Base-by-base conservation (phyloP, 2,113 vertebrate species). In the Lepisosteus osseus region DNA sequence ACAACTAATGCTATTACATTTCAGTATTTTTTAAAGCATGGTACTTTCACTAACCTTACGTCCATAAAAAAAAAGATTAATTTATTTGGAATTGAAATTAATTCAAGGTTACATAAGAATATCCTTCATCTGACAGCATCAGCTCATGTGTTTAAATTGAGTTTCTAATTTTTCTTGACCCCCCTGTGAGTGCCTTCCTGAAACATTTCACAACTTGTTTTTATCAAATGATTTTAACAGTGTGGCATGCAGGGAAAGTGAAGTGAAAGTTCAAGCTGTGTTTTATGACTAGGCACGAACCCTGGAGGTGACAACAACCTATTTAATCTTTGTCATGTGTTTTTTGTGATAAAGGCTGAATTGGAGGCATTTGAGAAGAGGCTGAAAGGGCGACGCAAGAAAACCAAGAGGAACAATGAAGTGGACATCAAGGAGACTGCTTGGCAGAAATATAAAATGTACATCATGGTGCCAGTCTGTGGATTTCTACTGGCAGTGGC, bases 361-460 rank as follows among this genome's bases (percentile, higher is more conserved):
- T 85, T 97, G 77, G 95, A 99, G 80, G 96, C 95, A 62, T 99
- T 98, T 77, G 94, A 97, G 88, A 98, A 98, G 79, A 92, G 95
- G 14, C 90, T 95, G 81, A 97, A 94, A 82, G 97, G 97, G 0
- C 89, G 92, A 68, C 86, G 94, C 54, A 93, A 95, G 87, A 94
- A 88, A 67, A 96, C 91, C 86, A 91, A 84, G 79, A 90, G 85
- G n/a, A 93, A 88, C 75, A 91, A 95, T 56, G 94, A 93, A 79
- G 90, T 93, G 77, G 84, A 89, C 73, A 54, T 85, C 57, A 86
- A 88, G 70, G 91, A 84, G 9, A 78, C 86, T 0, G 75, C n/a
- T 0, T 96, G 96, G 95, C 87, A 92, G 69, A 92, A 92, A 83
- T 92, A 95, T 3, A 92, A 81, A 71, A 85, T 86, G 17, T 66